phyloP scores from a whole-genome alignment of 2,888 invertebrate species.

The Cheilosia soror region DNA sequence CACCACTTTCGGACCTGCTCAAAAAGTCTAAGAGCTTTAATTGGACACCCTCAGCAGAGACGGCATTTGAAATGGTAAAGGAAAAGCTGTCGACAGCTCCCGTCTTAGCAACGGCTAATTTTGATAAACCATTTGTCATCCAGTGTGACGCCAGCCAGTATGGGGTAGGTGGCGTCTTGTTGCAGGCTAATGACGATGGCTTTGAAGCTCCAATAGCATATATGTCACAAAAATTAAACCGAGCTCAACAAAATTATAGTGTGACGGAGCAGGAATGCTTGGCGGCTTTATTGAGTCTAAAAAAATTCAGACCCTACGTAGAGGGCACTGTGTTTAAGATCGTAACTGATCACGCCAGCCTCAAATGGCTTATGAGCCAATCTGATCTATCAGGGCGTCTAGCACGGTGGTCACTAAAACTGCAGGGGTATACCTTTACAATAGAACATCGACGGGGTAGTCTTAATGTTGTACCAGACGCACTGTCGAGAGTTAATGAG shows the following conservation, averaged over 20 bases:
- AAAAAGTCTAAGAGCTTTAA: not conserved
- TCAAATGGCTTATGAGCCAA: too few species aligned
- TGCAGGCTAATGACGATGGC: not conserved
- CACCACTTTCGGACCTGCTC: not conserved
- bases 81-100: not conserved
- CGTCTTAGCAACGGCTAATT: not conserved
- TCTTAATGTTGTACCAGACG: not conserved
- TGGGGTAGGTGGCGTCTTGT: not conserved
- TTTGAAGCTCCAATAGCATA: not conserved
- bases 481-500: too few species aligned
- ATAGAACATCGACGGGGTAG: not conserved
- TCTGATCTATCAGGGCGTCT: too few species aligned
- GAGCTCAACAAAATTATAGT: not conserved
- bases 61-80: not conserved
- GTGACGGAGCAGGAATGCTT: not conserved
- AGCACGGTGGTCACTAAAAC: too few species aligned
- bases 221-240: not conserved
- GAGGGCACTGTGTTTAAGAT: not conserved
- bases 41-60: not conserved
- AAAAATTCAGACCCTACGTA: not conserved
- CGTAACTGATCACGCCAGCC: not conserved
- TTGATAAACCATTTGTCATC: not conserved
- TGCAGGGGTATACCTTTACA: too few species aligned
- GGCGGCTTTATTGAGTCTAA: not conserved
- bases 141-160: conserved; percentile 1